These are phyloP conservation scores for Diabrotica virgifera DNA, from an alignment of 1,140 invertebrate genomes.

Conservation along the genomic window DNA sequence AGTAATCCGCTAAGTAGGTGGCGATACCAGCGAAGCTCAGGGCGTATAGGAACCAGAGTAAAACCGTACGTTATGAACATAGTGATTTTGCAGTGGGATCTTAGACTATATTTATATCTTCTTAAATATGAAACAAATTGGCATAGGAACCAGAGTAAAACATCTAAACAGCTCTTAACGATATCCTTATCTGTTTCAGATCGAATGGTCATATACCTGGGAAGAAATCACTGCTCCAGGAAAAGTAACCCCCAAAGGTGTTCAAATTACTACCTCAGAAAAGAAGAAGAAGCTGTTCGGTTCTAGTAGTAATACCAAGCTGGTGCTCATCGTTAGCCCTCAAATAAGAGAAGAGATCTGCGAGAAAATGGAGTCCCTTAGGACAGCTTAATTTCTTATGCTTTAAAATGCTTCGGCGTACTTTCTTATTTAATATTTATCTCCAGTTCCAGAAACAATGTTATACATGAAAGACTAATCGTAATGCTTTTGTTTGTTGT, in stretches of 20 bases:
- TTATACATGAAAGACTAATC: too few relatives aligned
- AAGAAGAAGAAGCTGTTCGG: slow-evolving; percentile 56
- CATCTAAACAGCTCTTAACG: slow-evolving; percentile 3
- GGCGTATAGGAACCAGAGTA: too few relatives aligned
- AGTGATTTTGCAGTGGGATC: too few relatives aligned
- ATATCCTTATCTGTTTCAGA: slow-evolving; percentile 43
- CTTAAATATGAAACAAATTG: background rate
- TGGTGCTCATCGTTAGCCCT: slow-evolving; percentile 51
- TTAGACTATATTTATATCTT: slow-evolving; percentile 5
- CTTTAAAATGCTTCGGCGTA: slow-evolving; percentile 33
- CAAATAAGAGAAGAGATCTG: slow-evolving; percentile 35
- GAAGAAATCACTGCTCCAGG: slow-evolving; percentile 56
- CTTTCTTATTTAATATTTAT: too few relatives aligned
- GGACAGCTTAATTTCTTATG: slow-evolving; percentile 32
- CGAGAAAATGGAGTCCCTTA: slow-evolving; percentile 37
- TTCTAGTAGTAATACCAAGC: slow-evolving; percentile 51
- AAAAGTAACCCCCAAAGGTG: slow-evolving; percentile 54
- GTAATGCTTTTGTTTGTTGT: too few relatives aligned
- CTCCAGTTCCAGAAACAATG: too few relatives aligned
- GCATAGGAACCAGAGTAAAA: background rate
- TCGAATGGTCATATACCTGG: slow-evolving; percentile 64
- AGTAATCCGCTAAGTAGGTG: too few relatives aligned
- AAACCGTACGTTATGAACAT: too few relatives aligned
- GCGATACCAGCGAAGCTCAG: too few relatives aligned
- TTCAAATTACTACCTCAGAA: slow-evolving; percentile 53